A percentile compares a stretch with the other conserved stretches of the same genome.
These are phyloP conservation scores for Brienomyrus brachyistius DNA, from an alignment of 2,113 vertebrate genomes.

Conservation along the genomic window DNA sequence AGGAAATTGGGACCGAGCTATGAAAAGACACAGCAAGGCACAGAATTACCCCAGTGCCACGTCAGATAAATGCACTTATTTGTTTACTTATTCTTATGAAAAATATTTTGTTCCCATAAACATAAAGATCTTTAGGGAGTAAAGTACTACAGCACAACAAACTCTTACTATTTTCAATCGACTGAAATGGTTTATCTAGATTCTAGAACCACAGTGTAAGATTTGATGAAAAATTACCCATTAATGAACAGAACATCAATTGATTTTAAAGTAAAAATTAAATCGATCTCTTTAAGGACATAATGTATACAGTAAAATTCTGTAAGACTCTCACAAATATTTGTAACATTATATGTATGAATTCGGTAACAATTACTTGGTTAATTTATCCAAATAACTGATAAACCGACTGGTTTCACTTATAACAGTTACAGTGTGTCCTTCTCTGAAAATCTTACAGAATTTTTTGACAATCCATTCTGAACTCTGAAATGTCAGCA, in stretches of 20 bases:
- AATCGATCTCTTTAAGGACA: neutral
- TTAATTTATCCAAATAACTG: neutral
- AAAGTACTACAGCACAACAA: neutral
- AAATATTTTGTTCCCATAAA: neutral
- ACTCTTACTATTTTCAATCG: neutral
- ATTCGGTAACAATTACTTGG: neutral
- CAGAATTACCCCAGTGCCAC: neutral
- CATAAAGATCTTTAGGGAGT: neutral
- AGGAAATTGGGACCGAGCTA: neutral
- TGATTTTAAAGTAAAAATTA: neutral
- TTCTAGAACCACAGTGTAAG: neutral
- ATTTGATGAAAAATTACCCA: neutral
- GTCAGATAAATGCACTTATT: conserved; percentile 4
- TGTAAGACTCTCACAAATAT: neutral
- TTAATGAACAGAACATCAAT: neutral
- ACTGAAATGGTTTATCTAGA: neutral
- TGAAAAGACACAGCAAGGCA: neutral
- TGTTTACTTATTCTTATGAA: neutral
- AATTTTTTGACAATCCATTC: neutral
- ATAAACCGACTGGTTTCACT: neutral
- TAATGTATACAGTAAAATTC: neutral
- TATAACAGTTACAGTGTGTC: neutral
- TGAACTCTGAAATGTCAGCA: neutral
- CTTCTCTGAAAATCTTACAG: neutral
- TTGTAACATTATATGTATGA: neutral